phyloP scores from a whole-genome alignment of 2,888 invertebrate species.

The Volucella bombylans region DNA sequence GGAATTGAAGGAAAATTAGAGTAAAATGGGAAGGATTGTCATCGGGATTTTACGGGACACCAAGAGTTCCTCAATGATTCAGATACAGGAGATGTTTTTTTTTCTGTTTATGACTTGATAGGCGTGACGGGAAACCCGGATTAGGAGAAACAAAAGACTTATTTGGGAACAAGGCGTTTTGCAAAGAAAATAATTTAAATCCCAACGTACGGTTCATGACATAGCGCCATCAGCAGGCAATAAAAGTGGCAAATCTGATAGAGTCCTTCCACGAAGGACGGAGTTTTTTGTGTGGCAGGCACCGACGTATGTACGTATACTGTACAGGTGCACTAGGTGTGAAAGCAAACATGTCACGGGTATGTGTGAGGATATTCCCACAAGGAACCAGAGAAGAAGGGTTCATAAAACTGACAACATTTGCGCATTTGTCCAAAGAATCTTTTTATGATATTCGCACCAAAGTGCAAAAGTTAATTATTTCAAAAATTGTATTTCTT shows the following conservation, averaged over 20 bases:
- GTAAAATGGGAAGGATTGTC: constrained; percentile 53
- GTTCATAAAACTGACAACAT: constrained; percentile 24
- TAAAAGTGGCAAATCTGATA: not conserved
- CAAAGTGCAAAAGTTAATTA: not conserved
- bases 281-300: constrained; percentile 19
- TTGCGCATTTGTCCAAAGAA: not conserved
- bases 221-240: constrained; percentile 51
- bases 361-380: not conserved
- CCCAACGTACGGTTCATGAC: constrained; percentile 28
- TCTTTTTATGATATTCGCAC: not conserved
- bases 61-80: not conserved
- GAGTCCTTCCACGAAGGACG: constrained; percentile 6
- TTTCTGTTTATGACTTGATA: not conserved
- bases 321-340: not conserved
- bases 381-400: constrained; percentile 22
- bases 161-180: not conserved
- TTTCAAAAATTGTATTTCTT: not conserved
- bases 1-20: constrained; percentile 64
- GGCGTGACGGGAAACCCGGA: constrained; percentile 40
- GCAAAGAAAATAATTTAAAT: not conserved
- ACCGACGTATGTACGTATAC: not conserved
- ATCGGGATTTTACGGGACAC: constrained; percentile 24
- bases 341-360: not conserved
- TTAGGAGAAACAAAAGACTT: constrained; percentile 31
- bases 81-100: not conserved